Evolutionary conservation across 2,888 invertebrate species (phyloP).

Genomic region (Mesorhabditis sp.): DNA sequence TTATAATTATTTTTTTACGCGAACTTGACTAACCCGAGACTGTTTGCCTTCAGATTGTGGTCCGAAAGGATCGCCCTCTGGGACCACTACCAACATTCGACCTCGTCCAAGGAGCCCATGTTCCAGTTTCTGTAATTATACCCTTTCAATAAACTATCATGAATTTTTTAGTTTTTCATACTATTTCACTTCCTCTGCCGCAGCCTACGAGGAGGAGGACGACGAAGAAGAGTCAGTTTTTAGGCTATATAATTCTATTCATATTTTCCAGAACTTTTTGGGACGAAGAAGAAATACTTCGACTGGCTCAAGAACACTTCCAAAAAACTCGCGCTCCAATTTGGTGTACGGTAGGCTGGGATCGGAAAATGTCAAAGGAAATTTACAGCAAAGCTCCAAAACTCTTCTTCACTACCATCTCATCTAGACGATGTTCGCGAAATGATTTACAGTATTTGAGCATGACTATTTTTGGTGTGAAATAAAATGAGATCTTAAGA

Average conservation of each 20-base stretch:
- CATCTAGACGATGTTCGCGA: not conserved
- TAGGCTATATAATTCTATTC: not conserved
- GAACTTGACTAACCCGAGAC: too few relatives aligned
- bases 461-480: not conserved
- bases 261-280: not conserved
- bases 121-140: slow-evolving; percentile 2
- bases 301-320: not conserved
- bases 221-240: not conserved
- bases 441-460: not conserved
- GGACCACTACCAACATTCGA: not conserved
- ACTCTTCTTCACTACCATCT: not conserved
- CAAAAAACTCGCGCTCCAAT: not conserved
- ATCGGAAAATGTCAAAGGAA: not conserved
- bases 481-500: too few relatives aligned
- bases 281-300: not conserved
- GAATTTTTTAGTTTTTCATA: not conserved
- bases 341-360: slow-evolving; percentile 3
- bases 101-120: not conserved
- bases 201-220: not conserved
- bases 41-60: too few relatives aligned
- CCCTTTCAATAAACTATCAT: not conserved
- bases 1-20: too few relatives aligned
- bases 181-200: not conserved
- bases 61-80: too few relatives aligned
- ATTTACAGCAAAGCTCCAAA: not conserved